phyloP scores from a whole-genome alignment of 2,113 vertebrate species.

The Engraulis encrasicolus region DNA sequence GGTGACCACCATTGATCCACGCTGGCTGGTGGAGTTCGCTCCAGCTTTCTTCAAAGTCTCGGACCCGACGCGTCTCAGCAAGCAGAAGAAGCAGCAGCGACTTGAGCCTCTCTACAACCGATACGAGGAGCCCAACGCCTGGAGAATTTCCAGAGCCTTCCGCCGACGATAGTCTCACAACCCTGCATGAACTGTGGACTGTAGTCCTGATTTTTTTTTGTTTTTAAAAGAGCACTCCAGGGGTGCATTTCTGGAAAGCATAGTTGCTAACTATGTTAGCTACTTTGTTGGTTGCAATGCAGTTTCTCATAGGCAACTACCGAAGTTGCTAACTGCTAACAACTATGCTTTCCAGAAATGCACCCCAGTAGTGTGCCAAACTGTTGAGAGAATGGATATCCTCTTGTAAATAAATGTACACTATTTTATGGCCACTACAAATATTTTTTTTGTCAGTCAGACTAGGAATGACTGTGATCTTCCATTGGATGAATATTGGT shows the following conservation, averaged over 20 bases:
- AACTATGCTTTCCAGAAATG: not conserved
- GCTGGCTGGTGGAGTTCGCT: slow-evolving; percentile 96
- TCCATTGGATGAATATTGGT: slow-evolving; percentile 2
- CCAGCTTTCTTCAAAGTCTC: slow-evolving; percentile 99
- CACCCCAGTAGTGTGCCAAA: not conserved
- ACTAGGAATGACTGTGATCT: not conserved
- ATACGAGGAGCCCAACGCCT: slow-evolving; percentile 97
- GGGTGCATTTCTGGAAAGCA: too few species aligned
- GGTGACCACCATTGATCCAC: slow-evolving; percentile 96
- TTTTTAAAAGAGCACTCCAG: not conserved
- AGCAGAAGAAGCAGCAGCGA: slow-evolving; percentile 97
- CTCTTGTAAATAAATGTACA: slow-evolving; percentile 18
- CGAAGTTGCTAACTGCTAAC: too few species aligned
- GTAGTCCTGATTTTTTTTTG: not conserved
- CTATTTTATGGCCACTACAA: not conserved
- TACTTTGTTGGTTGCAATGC: too few species aligned
- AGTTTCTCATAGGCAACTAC: too few species aligned
- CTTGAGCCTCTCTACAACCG: slow-evolving; percentile 96
- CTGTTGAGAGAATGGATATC: not conserved
- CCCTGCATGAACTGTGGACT: not conserved
- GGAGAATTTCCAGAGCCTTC: slow-evolving; percentile 96
- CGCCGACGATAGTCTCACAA: slow-evolving; percentile 77
- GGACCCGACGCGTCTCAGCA: slow-evolving; percentile 96
- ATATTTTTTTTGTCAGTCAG: not conserved
- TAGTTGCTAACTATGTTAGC: too few species aligned